Evolutionary conservation across 2,113 vertebrate genomes (phyloP).

Genomic region (Otus sunia): DNA sequence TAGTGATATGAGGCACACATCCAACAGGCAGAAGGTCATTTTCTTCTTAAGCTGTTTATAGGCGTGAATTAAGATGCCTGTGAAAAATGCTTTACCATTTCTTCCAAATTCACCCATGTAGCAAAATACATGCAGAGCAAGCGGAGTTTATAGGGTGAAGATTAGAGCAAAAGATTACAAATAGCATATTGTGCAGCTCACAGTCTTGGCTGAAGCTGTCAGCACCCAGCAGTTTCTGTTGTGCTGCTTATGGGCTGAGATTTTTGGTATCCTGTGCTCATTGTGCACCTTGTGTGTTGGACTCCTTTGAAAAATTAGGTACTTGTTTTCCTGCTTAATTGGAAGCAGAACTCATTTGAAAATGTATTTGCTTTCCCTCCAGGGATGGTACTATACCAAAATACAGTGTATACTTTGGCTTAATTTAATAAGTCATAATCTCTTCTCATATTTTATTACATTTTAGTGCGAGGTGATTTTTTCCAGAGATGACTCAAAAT

Average conservation of each 20-base stretch:
- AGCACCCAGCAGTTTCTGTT: conserved; percentile 5
- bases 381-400: conserved; percentile 53
- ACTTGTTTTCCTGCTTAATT: conserved; percentile 62
- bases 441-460: conserved; percentile 64
- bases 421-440: conserved; percentile 71
- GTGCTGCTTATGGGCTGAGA: background rate
- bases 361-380: conserved; percentile 50
- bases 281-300: conserved; percentile 27
- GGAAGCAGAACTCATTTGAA: conserved; percentile 59
- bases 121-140: conserved; percentile 38
- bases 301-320: conserved; percentile 45
- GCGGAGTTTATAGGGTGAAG: conserved; percentile 14
- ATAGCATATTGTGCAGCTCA: background rate
- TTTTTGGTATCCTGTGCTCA: background rate
- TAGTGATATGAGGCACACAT: background rate
- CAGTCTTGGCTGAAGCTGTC: background rate
- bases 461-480: conserved; percentile 58
- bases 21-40: conserved; percentile 16
- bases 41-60: conserved; percentile 32
- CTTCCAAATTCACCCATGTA: conserved; percentile 18
- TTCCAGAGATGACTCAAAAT: conserved; percentile 70
- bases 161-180: background rate
- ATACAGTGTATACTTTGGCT: conserved; percentile 59
- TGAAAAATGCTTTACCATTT: conserved; percentile 14
- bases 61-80: conserved; percentile 33